Base-by-base conservation (phyloP, 1,140 invertebrate species). In the Meloidogyne floridensis region DNA sequence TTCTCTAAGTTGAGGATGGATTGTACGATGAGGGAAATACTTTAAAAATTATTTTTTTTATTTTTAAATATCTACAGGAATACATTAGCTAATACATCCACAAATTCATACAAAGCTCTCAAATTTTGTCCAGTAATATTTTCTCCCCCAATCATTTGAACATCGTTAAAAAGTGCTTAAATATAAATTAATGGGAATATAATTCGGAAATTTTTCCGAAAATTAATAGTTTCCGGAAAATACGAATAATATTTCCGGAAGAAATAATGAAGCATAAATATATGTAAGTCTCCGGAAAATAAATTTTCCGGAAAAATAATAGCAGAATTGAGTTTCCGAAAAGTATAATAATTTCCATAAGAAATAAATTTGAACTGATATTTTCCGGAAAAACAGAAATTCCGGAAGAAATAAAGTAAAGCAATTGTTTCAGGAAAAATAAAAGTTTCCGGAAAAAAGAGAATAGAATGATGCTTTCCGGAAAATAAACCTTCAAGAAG, bases 21-120 rank as follows among this genome's bases (percentile, higher is more conserved):
- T 75, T 13, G 84, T 85, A 65, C 76, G 86, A 76, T 85, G 75
- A 13, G 87, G 87, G 81, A 90, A 88, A 80, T 88, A 81, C 88
- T 90, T 32, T 32, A 70, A 76, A 89, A 87, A 84, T 20, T 72
- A 86, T 70, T 54, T 10, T 4, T 72, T 32, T 32, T 32, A 32
- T 32, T 32, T 32, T 32, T 32, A 32, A 32, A 32, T 77, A 47
- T 43, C 18, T 11, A 43, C 0, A 72, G 32, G 32, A 80, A 51
- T 71, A 88, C 88, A 72, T 89, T 87, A 32, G 88, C 87, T 13
- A 89, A 82, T 47, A 88, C 80, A 51, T 90, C 83, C 56, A 88
- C 80, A 82, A 89, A 89, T 42, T 83, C 84, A 76, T 85, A 83
- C 4, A 89, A 84, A 65, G 82, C 76, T n/a, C 86, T 89, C 42